Base-by-base conservation (phyloP, 92 coral and sea anemone species). In the Nematostella vectensis region DNA sequence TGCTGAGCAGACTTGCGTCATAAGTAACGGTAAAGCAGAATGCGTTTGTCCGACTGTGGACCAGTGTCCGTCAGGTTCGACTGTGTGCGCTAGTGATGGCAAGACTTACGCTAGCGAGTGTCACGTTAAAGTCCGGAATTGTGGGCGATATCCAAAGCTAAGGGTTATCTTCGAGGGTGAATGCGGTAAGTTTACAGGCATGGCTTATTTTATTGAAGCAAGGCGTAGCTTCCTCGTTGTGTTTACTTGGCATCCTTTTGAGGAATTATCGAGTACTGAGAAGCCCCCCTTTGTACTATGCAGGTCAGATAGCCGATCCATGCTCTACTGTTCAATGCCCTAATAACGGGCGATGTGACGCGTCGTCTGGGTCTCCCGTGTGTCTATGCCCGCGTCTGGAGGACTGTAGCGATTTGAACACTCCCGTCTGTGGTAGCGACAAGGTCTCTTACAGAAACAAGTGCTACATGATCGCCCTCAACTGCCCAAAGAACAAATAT, bases 401-500 rank as follows among this genome's bases (percentile, higher is more conserved):
- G 27, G 83, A 72, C 26, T 93, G 99, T 40, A 72, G 80, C 6
- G 47, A 55, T 19, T 76, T 60, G 15, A 65, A 68, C 53, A 74
- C 65, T 8, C 71, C 79, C 27, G 99, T 93, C 17, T 93, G 99
- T 40, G 99, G 96, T 8, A 93, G 69, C 42, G 99, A 93, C 65
- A 85, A 88, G 25, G 40, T 53, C 47, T 77, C 87, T 1, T 93
- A 93, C 54, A 70, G 77, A 17, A 93, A 76, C 63, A 63, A 55
- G 42, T 93, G 96, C 29, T 82, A 80, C 44, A 63, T 93, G 78
- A 64, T 59, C 27, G 96, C 85, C 6, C 68, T 72, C 31, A 87
- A 95, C 27, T 93, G 99, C 47, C 66, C 61, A 12, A 62, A 55
- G 71, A 78, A 73, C 13, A 78, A 68, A 48, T 70, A 63, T 1